These are phyloP conservation scores for Brachypteracias leptosomus DNA, from an alignment of 2,113 vertebrate genomes.

Conservation along the genomic window DNA sequence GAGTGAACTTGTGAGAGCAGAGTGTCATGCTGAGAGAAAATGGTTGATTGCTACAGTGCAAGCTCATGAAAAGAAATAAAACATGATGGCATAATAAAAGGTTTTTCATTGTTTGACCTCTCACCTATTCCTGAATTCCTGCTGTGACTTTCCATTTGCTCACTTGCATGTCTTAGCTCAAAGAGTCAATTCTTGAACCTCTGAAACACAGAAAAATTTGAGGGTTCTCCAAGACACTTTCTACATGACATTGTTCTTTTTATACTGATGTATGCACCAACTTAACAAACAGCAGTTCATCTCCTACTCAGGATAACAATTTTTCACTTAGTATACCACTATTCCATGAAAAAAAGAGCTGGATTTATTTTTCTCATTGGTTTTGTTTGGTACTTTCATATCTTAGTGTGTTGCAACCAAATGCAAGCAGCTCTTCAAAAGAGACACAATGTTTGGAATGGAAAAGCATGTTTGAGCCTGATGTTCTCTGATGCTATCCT, in stretches of 20 bases:
- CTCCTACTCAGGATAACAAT: background rate
- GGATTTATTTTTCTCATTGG: background rate
- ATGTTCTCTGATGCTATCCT: background rate
- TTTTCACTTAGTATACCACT: background rate
- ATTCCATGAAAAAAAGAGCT: background rate
- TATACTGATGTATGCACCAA: background rate
- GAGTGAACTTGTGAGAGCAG: constrained; percentile 63
- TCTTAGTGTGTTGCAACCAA: background rate
- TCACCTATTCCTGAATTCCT: constrained; percentile 33
- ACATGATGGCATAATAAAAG: constrained; percentile 63
- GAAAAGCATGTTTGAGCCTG: background rate
- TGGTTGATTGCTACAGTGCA: constrained; percentile 44
- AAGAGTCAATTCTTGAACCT: background rate
- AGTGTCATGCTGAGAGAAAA: constrained; percentile 63
- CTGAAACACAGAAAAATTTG: background rate
- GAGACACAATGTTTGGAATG: background rate
- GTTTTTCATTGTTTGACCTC: constrained; percentile 54
- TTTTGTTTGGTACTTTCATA: background rate
- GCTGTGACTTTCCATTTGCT: constrained; percentile 48
- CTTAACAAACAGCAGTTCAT: background rate
- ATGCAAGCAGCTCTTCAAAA: background rate
- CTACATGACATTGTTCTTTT: background rate
- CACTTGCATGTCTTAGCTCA: constrained; percentile 5
- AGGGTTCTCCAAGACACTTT: background rate
- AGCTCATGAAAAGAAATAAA: constrained; percentile 54